Evolutionary conservation across 1,140 invertebrate species (phyloP), one percentile per base, ranked within the genome.

Genomic region (Drosophila setifemur): DNA sequence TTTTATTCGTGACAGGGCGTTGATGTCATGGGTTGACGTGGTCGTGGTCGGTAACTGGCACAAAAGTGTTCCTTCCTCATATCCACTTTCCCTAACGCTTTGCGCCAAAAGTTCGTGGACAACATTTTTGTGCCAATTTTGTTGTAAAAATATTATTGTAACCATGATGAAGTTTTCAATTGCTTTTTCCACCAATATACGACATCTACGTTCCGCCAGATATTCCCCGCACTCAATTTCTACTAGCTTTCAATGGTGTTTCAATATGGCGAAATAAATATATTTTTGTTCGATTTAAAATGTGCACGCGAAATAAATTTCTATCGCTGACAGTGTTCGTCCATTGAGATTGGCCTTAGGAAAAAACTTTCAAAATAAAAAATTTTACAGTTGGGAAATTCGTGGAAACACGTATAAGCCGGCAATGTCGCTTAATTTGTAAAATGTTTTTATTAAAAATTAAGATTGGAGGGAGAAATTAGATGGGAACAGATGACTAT

Each of bases 71-170:
- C 35, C 35, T 19, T 29, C 26, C 42, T 3, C 23, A 40, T 53
- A 21, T 4, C 39, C 50, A 60, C 48, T 49, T 78, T 85, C 75
- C 45, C 60, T 78, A 85, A 74, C 72, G 60, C 49, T 77, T 55
- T 72, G 58, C 40, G 39, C 12, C 57, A 61, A 81, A 82, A 83
- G 73, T 79, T 86, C 43, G 74, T 86, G 74, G 66, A 85, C 81
- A 82, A 86, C 81, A 86, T 85, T 85, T 85, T 85, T 86, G 76
- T 87, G 81, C 81, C 81, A 86, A 86, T 86, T 86, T 86, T 81
- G 72, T 68, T 81, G 81, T 69, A 68, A 86, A 86, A 86, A 86
- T 86, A 86, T 86, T 86, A 68, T 86, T 87, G 76, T 67, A 86
- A 58, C 75, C 81, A 81, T 86, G 81, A 86, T 86, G 81, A 86